Evolutionary conservation across 2,113 vertebrate genomes (phyloP), one percentile per base, ranked within the genome.

Genomic region (Cyanoliseus patagonus): DNA sequence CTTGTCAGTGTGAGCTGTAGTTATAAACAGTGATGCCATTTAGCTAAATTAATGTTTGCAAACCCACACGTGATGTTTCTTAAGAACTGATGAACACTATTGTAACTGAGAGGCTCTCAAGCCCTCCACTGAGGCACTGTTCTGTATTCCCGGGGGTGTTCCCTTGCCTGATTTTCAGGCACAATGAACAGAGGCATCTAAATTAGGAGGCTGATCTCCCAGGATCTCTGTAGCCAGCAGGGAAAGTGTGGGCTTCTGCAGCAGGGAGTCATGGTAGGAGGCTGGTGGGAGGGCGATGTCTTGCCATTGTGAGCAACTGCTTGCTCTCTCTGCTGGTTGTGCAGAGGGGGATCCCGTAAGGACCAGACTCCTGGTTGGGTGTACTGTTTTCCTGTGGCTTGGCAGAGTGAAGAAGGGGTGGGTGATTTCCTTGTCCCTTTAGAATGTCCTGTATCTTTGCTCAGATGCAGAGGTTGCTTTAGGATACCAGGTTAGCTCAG

Each of bases 401-500:
- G 88, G n/a, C 33, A 19, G 27, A 49, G 15, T 51, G 59, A 90
- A 88, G 64, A 53, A 93, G 53, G 8, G 3, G 4, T 27, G 11
- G 42, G 25, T 74, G 46, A 20, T 74, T 92, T 92, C 20, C 30
- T 53, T 52, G 8, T 49, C 39, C 68, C 41, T 91, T 66, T 44
- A 59, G 33, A 70, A 79, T 68, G 41, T 81, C 53, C 46, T 42
- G 0, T 39, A 27, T 53, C 64, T 77, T 68, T 90, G 49, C 74
- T 88, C n/a, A 80, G 64, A 53, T 76, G 63, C 62, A 57, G 76
- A 94, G 79, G 83, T 93, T 86, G 35, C 80, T 81, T 83, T 67
- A 81, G 95, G 96, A 94, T 62, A 64, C 39, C n/a, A 35, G 72
- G 42, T 93, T 94, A 92, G n/a, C 88, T 93, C 39, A 68, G 86